Conservation (phyloP, 2,113 vertebrate genomes). For the Puma concolor region DNA sequence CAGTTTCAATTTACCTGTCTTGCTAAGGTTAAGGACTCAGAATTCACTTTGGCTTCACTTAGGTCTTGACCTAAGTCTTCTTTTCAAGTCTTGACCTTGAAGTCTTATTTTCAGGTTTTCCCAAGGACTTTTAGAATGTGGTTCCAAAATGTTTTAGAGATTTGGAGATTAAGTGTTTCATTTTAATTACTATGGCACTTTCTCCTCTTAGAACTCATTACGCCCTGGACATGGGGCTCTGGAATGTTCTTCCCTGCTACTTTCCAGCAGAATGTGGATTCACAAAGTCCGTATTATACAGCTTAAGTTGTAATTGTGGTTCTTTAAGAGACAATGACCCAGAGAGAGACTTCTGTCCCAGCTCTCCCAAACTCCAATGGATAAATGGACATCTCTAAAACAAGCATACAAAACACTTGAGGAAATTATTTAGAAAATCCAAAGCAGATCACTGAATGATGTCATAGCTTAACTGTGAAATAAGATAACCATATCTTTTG, state of each 20-base stretch:
- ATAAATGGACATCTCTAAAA: background rate
- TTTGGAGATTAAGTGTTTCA: conserved; percentile 1
- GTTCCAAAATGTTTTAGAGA: conserved; percentile 6
- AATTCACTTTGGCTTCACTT: background rate
- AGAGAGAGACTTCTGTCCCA: background rate
- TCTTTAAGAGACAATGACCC: background rate
- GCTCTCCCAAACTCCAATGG: background rate
- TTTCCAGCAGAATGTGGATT: background rate
- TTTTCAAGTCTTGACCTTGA: background rate
- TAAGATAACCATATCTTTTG: background rate
- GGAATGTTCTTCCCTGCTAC: background rate
- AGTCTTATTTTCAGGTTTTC: background rate
- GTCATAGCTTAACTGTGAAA: background rate
- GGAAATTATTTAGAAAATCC: background rate
- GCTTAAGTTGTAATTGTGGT: background rate
- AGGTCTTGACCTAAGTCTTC: background rate
- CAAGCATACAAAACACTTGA: background rate
- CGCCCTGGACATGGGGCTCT: background rate
- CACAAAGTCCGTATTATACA: background rate
- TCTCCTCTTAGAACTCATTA: conserved; percentile 13
- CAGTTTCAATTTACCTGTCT: conserved; percentile 1
- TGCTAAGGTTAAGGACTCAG: background rate
- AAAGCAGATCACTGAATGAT: background rate
- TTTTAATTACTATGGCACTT: conserved; percentile 24
- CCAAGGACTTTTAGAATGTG: background rate